Base-by-base conservation (phyloP, 1,140 invertebrate genomes). In the Drosophila bocki region DNA sequence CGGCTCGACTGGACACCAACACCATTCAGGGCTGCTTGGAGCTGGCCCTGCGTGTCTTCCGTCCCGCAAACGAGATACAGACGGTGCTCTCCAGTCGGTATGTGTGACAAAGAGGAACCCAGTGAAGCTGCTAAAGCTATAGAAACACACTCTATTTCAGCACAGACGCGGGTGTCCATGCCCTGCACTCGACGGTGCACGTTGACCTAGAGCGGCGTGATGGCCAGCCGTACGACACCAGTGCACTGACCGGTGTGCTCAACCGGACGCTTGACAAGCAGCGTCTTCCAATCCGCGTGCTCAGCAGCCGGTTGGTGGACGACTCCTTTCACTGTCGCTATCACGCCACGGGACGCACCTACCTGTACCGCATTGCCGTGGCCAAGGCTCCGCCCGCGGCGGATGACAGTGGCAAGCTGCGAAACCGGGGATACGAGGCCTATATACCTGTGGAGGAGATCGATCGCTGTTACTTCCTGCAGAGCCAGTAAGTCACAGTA, bases 81-180 rank as follows among this genome's bases (percentile, higher is more conserved):
- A 70, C 95, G 7, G 75, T 71, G n/a, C 86, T 95, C 33, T 95
- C 95, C 32, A 96, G 95, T 93, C 95, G 96, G 96, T 96, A 93
- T 92, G 92, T 42, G 48, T 8, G 12, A 37, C 44, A 29, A 78
- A 76, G 6, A 76, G 6, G 9, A 17, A 8, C 3, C 7, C 33
- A 22, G 7, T 3, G 3, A 19, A 12, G 26, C 51, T 9, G 12
- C 4, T 35, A 8, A 7, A 22, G 19, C 33, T 61, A 35, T 15
- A 35, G 37, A 33, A 4, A 12, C 15, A 1, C 15, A 1, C 26
- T 63, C 29, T 15, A 65, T 80, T 80, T 70, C 80, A 96, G 96
- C 79, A 96, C 96, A 93, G 96, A 96, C 94, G 92, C 94, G 11
- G 96, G 96, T 62, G 96, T 96, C 7, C 96, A 96, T 93, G 95